phyloP scores from a whole-genome alignment of 2,888 invertebrate species.

The Cybosia mesomella region DNA sequence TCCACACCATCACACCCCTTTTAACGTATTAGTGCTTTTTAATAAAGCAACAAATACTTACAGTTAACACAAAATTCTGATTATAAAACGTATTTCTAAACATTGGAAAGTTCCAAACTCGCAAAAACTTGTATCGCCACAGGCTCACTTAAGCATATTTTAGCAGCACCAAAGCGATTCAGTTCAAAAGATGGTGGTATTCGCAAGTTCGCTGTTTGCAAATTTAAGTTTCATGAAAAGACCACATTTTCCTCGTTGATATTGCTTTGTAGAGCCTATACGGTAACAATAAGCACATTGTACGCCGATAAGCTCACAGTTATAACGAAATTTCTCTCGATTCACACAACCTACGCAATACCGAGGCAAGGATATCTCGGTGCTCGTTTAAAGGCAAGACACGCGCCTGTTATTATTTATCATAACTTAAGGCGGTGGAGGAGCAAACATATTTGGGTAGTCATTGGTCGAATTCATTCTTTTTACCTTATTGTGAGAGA shows the following conservation, averaged over 20 bases:
- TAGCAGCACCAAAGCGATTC: conserved; percentile 40
- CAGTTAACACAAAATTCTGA: conserved; percentile 13
- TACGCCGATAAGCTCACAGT: conserved; percentile 45
- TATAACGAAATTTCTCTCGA: conserved; percentile 48
- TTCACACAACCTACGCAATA: conserved; percentile 45
- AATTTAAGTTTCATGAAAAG: conserved; percentile 56
- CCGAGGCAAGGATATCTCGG: conserved; percentile 32
- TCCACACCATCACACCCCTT: conserved; percentile 42
- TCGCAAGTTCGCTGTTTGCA: conserved; percentile 39
- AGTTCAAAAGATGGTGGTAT: conserved; percentile 40
- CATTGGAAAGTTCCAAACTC: conserved; percentile 33
- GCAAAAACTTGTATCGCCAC: conserved; percentile 44
- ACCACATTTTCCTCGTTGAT: conserved; percentile 53
- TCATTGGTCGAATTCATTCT: conserved; percentile 27
- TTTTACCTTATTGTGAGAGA: conserved; percentile 76
- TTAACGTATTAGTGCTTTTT: conserved; percentile 25
- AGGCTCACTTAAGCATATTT: conserved; percentile 49
- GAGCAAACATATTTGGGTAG: conserved; percentile 32
- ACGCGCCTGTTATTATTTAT: conserved; percentile 61
- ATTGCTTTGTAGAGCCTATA: conserved; percentile 48
- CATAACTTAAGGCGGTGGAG: conserved; percentile 38
- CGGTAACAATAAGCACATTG: conserved; percentile 58
- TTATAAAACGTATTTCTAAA: conserved; percentile 36
- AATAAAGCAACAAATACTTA: conserved; percentile 8
- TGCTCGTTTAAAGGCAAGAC: conserved; percentile 52